Conservation (phyloP, 2,888 invertebrate genomes). For the Callyntrura guangdongensis region DNA sequence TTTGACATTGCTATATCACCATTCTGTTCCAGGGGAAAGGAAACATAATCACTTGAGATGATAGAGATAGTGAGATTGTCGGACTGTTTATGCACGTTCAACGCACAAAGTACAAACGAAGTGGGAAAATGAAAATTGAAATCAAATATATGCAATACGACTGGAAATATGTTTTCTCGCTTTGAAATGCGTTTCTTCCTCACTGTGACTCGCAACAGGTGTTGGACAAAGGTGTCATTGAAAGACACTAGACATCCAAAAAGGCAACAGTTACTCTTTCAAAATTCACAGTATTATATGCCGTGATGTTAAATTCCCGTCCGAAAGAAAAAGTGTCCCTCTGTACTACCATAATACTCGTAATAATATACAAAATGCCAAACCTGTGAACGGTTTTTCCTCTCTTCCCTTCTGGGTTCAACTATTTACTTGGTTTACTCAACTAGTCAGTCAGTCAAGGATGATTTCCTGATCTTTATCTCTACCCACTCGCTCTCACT, state of each 20-base stretch:
- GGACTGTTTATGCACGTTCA: too few relatives aligned
- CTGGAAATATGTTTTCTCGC: constrained; percentile 17
- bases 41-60: constrained; percentile 1
- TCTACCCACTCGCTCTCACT: constrained; percentile 41
- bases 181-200: constrained; percentile 46
- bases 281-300: constrained; percentile 40
- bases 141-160: too few relatives aligned
- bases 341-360: constrained; percentile 20
- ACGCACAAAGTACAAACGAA: too few relatives aligned
- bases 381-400: background rate
- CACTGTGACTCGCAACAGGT: constrained; percentile 82
- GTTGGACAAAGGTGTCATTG: constrained; percentile 81
- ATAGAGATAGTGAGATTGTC: too few relatives aligned
- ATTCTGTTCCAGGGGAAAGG: too few relatives aligned
- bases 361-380: background rate
- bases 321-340: constrained; percentile 79
- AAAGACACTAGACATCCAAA: constrained; percentile 32
- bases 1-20: too few relatives aligned
- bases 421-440: background rate
- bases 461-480: constrained; percentile 82
- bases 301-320: background rate
- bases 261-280: constrained; percentile 19
- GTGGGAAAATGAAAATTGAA: too few relatives aligned
- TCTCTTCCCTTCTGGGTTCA: constrained; percentile 7
- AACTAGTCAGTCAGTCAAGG: constrained; percentile 55